Evolutionary conservation across 2,113 vertebrate species (phyloP).

Genomic region (Takifugu bimaculatus): DNA sequence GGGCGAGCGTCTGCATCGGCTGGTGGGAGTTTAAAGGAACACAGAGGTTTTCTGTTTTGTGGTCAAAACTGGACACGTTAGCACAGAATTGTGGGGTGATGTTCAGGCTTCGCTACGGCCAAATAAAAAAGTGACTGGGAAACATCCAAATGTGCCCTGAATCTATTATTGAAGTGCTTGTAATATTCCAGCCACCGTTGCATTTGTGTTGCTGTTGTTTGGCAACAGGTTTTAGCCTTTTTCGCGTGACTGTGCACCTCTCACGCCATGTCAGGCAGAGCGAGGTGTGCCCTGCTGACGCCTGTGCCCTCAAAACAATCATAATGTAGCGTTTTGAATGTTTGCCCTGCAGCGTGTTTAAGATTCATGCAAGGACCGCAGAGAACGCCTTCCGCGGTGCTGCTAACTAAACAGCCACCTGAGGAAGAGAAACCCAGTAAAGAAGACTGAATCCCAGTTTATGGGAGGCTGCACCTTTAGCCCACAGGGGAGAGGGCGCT

Average conservation of each 20-base stretch:
- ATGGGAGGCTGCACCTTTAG: background rate
- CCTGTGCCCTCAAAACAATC: no score
- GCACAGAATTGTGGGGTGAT: conserved; percentile 16
- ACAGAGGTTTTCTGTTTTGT: conserved; percentile 36
- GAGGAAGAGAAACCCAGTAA: background rate
- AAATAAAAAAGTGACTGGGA: background rate
- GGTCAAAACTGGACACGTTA: conserved; percentile 22
- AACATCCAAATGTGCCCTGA: background rate
- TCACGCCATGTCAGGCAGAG: no score
- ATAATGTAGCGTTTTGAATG: background rate
- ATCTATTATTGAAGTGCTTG: no score
- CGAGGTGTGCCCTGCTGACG: no score
- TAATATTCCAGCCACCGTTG: no score
- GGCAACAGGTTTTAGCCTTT: no score
- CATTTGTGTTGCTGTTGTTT: no score
- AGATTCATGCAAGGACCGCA: background rate
- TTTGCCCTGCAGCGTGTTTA: background rate
- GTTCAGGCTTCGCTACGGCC: background rate
- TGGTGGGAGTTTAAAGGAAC: conserved; percentile 32
- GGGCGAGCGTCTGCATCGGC: conserved; percentile 46
- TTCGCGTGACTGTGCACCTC: background rate
- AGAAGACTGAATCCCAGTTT: background rate
- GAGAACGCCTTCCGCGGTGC: background rate
- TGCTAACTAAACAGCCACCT: background rate
- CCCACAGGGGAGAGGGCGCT: background rate